These are phyloP conservation scores for Stichodactyla mertensii DNA, from an alignment of 64 coral and sea anemone genomes.

Conservation along the genomic window DNA sequence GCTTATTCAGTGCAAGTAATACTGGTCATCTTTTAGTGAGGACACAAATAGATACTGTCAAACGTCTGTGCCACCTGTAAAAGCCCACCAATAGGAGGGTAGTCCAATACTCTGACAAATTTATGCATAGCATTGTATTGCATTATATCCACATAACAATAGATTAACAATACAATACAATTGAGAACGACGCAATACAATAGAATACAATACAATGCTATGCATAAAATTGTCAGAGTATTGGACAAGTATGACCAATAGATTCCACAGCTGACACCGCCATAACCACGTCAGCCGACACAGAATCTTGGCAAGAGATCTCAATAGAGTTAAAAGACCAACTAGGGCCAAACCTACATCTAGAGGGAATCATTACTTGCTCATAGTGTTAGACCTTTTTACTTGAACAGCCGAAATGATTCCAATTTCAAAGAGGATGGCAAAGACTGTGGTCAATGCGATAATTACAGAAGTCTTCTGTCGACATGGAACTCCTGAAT, in stretches of 20 bases:
- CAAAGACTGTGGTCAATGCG: slow-evolving; percentile 22
- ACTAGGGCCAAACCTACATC: background rate
- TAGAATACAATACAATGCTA: too few relatives aligned
- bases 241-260: too few relatives aligned
- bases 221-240: too few relatives aligned
- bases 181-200: too few relatives aligned
- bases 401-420: slow-evolving; percentile 23
- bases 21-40: slow-evolving; percentile 24
- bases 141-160: too few relatives aligned
- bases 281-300: slow-evolving; percentile 15
- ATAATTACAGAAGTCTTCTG: slow-evolving; percentile 31
- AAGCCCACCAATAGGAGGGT: background rate
- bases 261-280: background rate
- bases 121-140: too few relatives aligned
- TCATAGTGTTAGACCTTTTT: slow-evolving; percentile 24
- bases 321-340: slow-evolving; percentile 13
- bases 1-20: slow-evolving; percentile 29
- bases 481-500: slow-evolving; percentile 15
- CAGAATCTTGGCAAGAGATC: slow-evolving; percentile 49
- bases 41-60: slow-evolving; percentile 18
- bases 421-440: slow-evolving; percentile 32
- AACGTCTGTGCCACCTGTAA: slow-evolving; percentile 15
- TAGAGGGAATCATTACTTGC: background rate
- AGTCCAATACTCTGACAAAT: too few relatives aligned
- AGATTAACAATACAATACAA: too few relatives aligned